Evolutionary conservation across 2,797 vertebrate genomes (phyloP).

Genomic region (Pseudochaenichthys georgianus): DNA sequence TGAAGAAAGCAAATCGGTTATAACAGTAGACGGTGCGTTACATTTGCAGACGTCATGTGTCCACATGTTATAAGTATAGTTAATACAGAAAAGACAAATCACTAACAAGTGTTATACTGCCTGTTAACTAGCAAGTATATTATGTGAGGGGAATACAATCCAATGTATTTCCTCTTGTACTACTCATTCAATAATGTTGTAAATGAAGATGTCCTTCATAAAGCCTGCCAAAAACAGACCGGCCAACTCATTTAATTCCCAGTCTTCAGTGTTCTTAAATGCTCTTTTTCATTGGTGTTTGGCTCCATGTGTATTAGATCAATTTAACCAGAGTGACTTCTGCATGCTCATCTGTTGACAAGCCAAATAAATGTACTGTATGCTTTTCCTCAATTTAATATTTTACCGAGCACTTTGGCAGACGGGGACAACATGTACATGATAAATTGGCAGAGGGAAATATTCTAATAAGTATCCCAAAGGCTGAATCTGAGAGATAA

Average conservation of each 20-base stretch:
- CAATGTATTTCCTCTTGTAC: background rate
- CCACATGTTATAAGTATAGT: background rate
- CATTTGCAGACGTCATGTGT: no score
- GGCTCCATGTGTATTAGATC: conserved; percentile 14
- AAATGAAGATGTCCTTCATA: background rate
- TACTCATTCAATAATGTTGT: background rate
- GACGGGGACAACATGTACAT: conserved; percentile 61
- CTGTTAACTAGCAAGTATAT: background rate
- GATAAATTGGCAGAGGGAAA: conserved; percentile 66
- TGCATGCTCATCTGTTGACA: conserved; percentile 35
- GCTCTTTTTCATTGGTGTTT: background rate
- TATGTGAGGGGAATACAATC: background rate
- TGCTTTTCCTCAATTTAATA: conserved; percentile 30
- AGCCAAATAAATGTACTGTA: conserved; percentile 23
- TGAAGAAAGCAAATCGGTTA: no score
- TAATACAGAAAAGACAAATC: background rate
- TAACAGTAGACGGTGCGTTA: background rate
- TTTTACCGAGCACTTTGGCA: conserved; percentile 44
- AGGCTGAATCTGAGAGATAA: conserved; percentile 66
- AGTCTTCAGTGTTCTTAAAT: background rate
- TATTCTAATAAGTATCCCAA: conserved; percentile 71
- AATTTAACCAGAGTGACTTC: conserved; percentile 19
- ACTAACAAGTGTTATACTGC: background rate
- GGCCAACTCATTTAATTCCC: background rate
- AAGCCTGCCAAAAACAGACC: background rate